Base-by-base conservation (phyloP, 2,113 vertebrate species). In the Tricholaema leucomelas region DNA sequence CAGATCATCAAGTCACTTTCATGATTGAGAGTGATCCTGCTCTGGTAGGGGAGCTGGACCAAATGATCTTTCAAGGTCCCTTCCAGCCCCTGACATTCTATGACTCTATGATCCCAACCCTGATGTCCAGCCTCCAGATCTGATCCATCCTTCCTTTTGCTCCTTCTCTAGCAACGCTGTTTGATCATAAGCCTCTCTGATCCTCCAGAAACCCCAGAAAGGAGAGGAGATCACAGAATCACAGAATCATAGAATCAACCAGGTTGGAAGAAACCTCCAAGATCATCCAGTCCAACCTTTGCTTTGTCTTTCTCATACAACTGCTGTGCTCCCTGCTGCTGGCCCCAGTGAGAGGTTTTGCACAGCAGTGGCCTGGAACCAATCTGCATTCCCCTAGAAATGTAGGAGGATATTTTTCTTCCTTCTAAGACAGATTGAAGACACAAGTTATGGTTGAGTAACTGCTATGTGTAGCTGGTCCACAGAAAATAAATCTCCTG, bases 111-210 rank as follows among this genome's bases (percentile, higher is more conserved):
- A 27, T 31, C 30, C 63, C 15, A 18, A 44, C 54, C 12, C 33
- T 9, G 4, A 2, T 6, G 6, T 12, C n/a, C 75, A 38, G 24
- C 12, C 31, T 33, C 42, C n/a, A 52, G 18, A 66, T 50, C 64
- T 40, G 20, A 44, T 16, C 13, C 55, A 80, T 8, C 21, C 4
- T 72, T 85, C 18, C 33, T 5, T 7, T 87, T 74, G 25, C 55
- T 67, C 42, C 60, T 70, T 20, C 36, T 73, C 60, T 1, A 0
- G 5, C 6, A 9, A 11, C 4, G 6, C 8, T 4, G 3, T 12
- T 4, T 70, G 59, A 8, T 33, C 8, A 2, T 25, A 54, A 76
- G 24, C 50, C 12, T 27, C 35, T 23, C 54, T 15, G 36, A 10
- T 63, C 74, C 40, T 42, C 52, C 48, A 56, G 60, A 61, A 54